phyloP scores from a whole-genome alignment of 1,140 invertebrate genomes.

The Bombus difficillimus region DNA sequence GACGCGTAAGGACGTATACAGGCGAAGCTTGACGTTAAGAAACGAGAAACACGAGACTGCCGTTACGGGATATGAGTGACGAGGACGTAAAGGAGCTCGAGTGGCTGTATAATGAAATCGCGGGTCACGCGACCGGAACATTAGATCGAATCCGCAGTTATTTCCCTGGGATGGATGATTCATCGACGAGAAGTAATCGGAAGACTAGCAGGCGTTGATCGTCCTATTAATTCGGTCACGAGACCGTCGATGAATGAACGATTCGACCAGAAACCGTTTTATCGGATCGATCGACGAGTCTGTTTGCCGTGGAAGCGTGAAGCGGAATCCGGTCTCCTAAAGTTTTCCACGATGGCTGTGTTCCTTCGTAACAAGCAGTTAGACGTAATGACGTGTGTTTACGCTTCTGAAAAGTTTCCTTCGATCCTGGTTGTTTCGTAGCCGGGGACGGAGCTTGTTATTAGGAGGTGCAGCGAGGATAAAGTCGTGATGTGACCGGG shows the following conservation, averaged over 20 bases:
- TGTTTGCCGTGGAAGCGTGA: neutral
- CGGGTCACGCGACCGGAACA: slow-evolving; percentile 64
- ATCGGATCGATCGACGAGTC: neutral
- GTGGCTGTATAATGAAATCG: slow-evolving; percentile 67
- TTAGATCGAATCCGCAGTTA: slow-evolving; percentile 57
- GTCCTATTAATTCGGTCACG: slow-evolving; percentile 23
- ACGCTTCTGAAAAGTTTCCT: slow-evolving; percentile 39
- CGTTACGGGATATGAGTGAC: slow-evolving; percentile 52
- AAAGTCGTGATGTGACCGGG: slow-evolving; percentile 60
- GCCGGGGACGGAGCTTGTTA: slow-evolving; percentile 27
- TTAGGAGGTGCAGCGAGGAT: slow-evolving; percentile 52
- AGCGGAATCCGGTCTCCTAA: neutral
- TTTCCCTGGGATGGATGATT: slow-evolving; percentile 25
- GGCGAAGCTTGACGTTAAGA: neutral
- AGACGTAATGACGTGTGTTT: slow-evolving; percentile 45
- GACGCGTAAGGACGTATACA: too few relatives aligned
- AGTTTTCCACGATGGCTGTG: slow-evolving; percentile 5
- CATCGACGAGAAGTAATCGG: slow-evolving; percentile 12
- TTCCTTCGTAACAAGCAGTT: slow-evolving; percentile 11
- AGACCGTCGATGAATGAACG: neutral
- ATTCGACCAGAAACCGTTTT: neutral
- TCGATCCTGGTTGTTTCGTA: slow-evolving; percentile 8
- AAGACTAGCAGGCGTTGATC: neutral
- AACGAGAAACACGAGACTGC: slow-evolving; percentile 56
- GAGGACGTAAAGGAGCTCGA: slow-evolving; percentile 58